Evolutionary conservation across 2,797 vertebrate species (phyloP).

Genomic region (Melopsittacus undulatus): DNA sequence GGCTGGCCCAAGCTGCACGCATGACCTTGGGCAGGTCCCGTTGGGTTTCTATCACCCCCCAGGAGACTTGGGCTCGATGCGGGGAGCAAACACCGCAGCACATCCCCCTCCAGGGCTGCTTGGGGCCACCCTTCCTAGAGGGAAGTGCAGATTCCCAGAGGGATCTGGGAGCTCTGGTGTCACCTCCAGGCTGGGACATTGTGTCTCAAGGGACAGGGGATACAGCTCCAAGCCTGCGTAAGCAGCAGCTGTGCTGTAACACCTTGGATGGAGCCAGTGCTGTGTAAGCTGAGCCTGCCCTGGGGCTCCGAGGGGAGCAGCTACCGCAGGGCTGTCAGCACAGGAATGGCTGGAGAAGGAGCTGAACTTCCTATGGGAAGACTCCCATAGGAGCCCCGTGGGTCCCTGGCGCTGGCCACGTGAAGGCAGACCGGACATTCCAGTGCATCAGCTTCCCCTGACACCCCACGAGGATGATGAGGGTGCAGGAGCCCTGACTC

Average conservation of each 20-base stretch:
- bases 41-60: background rate
- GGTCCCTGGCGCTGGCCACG: background rate
- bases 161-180: conserved; percentile 65
- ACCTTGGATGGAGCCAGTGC: conserved; percentile 68
- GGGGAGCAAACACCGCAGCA: rapidly evolving
- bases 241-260: conserved; percentile 60
- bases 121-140: background rate
- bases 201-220: conserved; percentile 74
- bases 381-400: rapidly evolving
- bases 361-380: background rate
- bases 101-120: background rate
- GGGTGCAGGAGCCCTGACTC: conserved; percentile 50
- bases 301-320: background rate
- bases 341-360: background rate
- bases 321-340: background rate
- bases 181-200: conserved; percentile 73
- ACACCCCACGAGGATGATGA: conserved; percentile 28
- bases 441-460: conserved; percentile 49
- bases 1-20: background rate
- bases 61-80: background rate
- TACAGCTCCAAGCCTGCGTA: conserved; percentile 68
- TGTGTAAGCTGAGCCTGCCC: conserved; percentile 25
- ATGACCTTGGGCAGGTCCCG: background rate
- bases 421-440: background rate
- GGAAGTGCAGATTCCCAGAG: background rate